These are phyloP conservation scores for Ptilodon capucinus DNA, from an alignment of 2,888 invertebrate genomes.

Conservation along the genomic window DNA sequence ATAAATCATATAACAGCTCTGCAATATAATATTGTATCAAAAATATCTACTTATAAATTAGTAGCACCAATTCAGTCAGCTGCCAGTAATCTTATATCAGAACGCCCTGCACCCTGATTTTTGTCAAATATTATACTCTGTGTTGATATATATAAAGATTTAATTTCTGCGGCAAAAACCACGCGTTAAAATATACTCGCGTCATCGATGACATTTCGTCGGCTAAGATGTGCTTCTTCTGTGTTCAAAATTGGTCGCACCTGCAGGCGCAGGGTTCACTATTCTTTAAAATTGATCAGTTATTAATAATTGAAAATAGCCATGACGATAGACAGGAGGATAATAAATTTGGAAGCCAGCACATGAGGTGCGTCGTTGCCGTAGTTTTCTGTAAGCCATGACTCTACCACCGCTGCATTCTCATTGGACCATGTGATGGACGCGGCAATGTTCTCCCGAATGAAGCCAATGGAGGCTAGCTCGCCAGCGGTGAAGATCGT, in stretches of 20 bases:
- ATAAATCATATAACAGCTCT: background rate
- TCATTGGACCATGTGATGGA: slow-evolving; percentile 61
- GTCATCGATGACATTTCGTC: no score
- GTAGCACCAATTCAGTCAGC: background rate
- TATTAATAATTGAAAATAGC: slow-evolving; percentile 42
- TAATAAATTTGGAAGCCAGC: slow-evolving; percentile 48
- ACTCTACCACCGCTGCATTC: slow-evolving; percentile 48
- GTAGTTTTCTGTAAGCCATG: slow-evolving; percentile 56
- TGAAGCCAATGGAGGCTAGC: slow-evolving; percentile 53
- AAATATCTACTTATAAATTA: no score
- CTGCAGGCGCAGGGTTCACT: background rate
- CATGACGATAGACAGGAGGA: slow-evolving; percentile 48
- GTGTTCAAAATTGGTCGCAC: no score
- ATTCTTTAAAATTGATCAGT: no score
- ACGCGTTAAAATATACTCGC: no score
- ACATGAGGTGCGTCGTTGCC: slow-evolving; percentile 39
- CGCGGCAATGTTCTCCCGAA: slow-evolving; percentile 65
- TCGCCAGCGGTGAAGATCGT: slow-evolving; percentile 64
- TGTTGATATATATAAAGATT: no score
- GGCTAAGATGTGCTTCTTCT: no score
- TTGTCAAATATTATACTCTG: no score
- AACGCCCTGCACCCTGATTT: no score
- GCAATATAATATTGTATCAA: no score
- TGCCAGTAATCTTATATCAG: no score
- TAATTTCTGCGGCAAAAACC: no score